Base-by-base conservation (phyloP, 2,113 vertebrate species). In the Thalassoma bifasciatum region DNA sequence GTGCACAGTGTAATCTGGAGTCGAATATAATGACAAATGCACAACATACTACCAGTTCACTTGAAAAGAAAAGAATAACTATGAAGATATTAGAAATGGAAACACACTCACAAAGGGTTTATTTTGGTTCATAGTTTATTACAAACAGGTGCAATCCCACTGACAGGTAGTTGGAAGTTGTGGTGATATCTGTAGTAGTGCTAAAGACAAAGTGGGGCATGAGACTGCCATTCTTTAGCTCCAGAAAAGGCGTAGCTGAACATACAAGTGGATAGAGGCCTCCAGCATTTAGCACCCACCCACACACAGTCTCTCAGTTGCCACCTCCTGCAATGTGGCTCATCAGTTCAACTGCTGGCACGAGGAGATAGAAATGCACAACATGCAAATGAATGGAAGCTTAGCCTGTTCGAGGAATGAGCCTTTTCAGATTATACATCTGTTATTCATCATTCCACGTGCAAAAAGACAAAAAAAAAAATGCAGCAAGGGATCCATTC, bases 251-350 rank as follows among this genome's bases (percentile, higher is more conserved):
- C 37, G 65, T 19, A 67, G 44, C 44, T 23, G 23, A 74, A 72
- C 47, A 57, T 75, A 59, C 63, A 30, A 83, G 2, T 72, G 53
- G 17, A 69, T 78, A 22, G 24, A 71, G 36, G 51, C 81, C 79
- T 77, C 62, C 54, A 76, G 70, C 64, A 42, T 37, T 77, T 59
- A 79, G 34, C 83, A 71, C 51, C 65, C 83, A 69, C 88, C 77
- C 70, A 89, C 85, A 13, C 77, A 85, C 73, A 75, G 30, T 83
- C 66, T 88, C 60, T 66, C 64, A 75, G 68, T 47, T 79, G 64
- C 66, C 72, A 75, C 82, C 81, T 87, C 76, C 84, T 83, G 79
- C 62, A 80, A 44, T 58, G 69, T 81, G 82, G 76, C 56, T 72
- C 63, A 61, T 75, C 77, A 61, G 54, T 72, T 64, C n/a, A 75